These are phyloP conservation scores for Bicyclus anynana DNA, from an alignment of 1,140 invertebrate species.

Conservation along the genomic window DNA sequence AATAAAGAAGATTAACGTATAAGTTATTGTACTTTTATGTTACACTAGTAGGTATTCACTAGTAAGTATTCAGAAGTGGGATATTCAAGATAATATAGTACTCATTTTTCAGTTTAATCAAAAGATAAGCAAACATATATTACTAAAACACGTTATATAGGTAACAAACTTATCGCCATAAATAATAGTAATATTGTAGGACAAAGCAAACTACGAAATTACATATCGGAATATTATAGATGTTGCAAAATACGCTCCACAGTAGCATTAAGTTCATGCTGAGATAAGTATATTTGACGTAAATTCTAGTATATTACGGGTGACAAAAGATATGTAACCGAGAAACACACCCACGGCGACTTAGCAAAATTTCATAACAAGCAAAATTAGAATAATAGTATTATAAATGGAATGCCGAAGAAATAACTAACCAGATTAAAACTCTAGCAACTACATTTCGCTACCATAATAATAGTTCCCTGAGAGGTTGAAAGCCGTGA, in stretches of 20 bases:
- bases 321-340: not conserved
- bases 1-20: no score
- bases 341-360: not conserved
- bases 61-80: no score
- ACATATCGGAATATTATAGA: not conserved
- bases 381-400: not conserved
- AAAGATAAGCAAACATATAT: no score
- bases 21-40: no score
- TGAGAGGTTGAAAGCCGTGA: no score
- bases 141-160: no score
- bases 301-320: not conserved
- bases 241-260: not conserved
- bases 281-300: not conserved
- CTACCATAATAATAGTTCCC: no score
- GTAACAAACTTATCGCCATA: not conserved
- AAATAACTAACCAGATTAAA: not conserved
- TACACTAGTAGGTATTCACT: no score
- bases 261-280: not conserved
- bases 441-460: not conserved
- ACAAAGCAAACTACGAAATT: slow-evolving; percentile 4
- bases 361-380: not conserved
- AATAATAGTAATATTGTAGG: not conserved
- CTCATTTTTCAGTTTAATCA: no score
- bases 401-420: not conserved
- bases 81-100: no score